phyloP scores from a whole-genome alignment of 1,140 invertebrate species.

The Drosophila ambigua region DNA sequence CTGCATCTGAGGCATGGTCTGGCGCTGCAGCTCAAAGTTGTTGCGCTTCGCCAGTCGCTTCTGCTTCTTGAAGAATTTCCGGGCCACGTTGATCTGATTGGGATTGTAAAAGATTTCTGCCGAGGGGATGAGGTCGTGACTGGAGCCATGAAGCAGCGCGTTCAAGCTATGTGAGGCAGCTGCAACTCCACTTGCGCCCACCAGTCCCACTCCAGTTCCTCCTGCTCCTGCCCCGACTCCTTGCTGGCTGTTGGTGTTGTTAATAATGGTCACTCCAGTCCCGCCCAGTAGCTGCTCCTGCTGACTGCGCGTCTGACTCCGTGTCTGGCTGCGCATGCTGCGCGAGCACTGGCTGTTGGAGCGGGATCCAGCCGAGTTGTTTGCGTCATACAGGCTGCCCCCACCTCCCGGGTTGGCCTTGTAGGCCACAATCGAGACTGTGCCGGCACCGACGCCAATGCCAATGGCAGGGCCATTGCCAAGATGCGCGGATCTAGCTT shows the following conservation, averaged over 20 bases:
- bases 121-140: constrained; percentile 78
- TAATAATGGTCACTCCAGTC: constrained; percentile 54
- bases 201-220: constrained; percentile 55
- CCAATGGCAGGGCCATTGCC: background rate
- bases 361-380: constrained; percentile 85
- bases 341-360: constrained; percentile 87
- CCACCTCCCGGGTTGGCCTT: constrained; percentile 55
- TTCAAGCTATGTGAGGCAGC: constrained; percentile 87
- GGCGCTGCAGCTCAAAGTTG: constrained; percentile 87
- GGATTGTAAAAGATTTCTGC: constrained; percentile 96
- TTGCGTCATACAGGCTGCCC: constrained; percentile 76
- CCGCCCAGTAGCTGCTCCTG: constrained; percentile 62
- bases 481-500: constrained; percentile 5
- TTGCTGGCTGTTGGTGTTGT: constrained; percentile 58
- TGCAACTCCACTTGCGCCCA: constrained; percentile 42
- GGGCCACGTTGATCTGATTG: constrained; percentile 95
- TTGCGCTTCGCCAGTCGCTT: constrained; percentile 90
- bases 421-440: constrained; percentile 67
- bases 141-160: constrained; percentile 77
- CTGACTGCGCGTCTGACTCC: constrained; percentile 58
- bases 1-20: constrained; percentile 85
- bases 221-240: constrained; percentile 57
- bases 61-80: constrained; percentile 96
- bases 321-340: constrained; percentile 73
- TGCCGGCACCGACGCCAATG: constrained; percentile 27